These are phyloP conservation scores for Orthonevra nobilis DNA, from an alignment of 2,888 invertebrate species.

Conservation along the genomic window DNA sequence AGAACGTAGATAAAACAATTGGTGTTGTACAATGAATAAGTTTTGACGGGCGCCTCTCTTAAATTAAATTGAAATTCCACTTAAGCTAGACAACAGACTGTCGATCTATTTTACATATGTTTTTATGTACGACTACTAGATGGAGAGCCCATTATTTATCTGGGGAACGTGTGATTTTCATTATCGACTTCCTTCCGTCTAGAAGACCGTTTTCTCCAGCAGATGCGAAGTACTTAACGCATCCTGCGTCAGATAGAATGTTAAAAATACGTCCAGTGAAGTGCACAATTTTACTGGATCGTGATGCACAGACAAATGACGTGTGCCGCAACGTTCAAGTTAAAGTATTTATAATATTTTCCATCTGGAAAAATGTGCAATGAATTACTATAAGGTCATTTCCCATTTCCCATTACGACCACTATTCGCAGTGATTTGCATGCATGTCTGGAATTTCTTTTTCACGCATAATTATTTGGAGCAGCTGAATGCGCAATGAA, in stretches of 20 bases:
- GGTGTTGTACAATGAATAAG: constrained; percentile 35
- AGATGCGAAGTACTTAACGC: constrained; percentile 57
- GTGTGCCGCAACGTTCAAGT: constrained; percentile 59
- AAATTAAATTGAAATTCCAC: constrained; percentile 53
- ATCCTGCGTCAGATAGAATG: constrained; percentile 45
- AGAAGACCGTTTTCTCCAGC: constrained; percentile 5
- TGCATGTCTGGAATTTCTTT: constrained; percentile 55
- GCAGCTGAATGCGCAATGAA: constrained; percentile 55
- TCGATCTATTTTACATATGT: no score
- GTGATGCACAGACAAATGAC: constrained; percentile 38
- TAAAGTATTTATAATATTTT: constrained; percentile 63
- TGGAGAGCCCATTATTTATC: constrained; percentile 54
- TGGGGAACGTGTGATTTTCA: constrained; percentile 62
- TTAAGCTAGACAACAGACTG: constrained; percentile 15
- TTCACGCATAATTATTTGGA: constrained; percentile 63
- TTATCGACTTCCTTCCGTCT: constrained; percentile 67
- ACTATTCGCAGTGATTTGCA: constrained; percentile 58
- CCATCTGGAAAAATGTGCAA: constrained; percentile 57
- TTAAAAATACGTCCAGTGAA: constrained; percentile 26
- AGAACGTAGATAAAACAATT: constrained; percentile 45
- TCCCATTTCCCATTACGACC: constrained; percentile 54
- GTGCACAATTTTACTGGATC: constrained; percentile 18
- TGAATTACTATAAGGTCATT: constrained; percentile 64
- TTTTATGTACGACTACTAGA: constrained; percentile 15
- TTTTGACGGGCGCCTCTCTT: constrained; percentile 41